A percentile compares a stretch with the other conserved stretches of the same genome.
Conservation (phyloP, 2,113 vertebrate genomes). For the Corythoichthys haematopterus region DNA sequence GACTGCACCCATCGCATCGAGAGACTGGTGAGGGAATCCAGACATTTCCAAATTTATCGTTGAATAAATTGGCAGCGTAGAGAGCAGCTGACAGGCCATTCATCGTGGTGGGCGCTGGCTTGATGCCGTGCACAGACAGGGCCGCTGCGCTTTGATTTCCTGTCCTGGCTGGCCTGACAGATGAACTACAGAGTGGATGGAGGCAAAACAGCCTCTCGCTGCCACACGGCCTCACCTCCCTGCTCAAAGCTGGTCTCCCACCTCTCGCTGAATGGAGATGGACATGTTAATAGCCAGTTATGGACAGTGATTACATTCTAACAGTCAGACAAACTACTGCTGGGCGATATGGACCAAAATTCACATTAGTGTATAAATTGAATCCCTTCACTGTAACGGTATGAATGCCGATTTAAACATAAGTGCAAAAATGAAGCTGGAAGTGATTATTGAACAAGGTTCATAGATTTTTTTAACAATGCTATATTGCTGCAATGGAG, state of each 20-base stretch:
- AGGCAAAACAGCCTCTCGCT: constrained; percentile 53
- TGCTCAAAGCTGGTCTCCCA: constrained; percentile 21
- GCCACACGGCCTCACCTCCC: constrained; percentile 45
- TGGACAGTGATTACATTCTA: constrained; percentile 8
- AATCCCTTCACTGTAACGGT: no score
- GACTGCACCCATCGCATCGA: constrained; percentile 40
- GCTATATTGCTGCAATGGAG: no score
- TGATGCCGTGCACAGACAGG: constrained; percentile 53
- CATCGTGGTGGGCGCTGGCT: constrained; percentile 55
- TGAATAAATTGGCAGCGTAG: constrained; percentile 68
- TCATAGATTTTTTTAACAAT: no score
- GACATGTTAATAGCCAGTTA: neutral
- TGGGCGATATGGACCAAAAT: no score
- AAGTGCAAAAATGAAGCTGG: no score
- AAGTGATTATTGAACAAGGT: no score
- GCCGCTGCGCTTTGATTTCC: constrained; percentile 73
- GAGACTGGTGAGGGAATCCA: constrained; percentile 50
- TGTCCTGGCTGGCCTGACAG: constrained; percentile 65
- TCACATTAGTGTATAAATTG: no score
- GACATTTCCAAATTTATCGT: constrained; percentile 73
- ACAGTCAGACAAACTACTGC: neutral
- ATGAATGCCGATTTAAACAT: no score
- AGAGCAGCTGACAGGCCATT: constrained; percentile 67
- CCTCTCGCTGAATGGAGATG: neutral
- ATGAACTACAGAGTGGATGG: constrained; percentile 62